These are phyloP conservation scores for Nezara viridula DNA, from an alignment of 2,888 invertebrate genomes.

Conservation along the genomic window DNA sequence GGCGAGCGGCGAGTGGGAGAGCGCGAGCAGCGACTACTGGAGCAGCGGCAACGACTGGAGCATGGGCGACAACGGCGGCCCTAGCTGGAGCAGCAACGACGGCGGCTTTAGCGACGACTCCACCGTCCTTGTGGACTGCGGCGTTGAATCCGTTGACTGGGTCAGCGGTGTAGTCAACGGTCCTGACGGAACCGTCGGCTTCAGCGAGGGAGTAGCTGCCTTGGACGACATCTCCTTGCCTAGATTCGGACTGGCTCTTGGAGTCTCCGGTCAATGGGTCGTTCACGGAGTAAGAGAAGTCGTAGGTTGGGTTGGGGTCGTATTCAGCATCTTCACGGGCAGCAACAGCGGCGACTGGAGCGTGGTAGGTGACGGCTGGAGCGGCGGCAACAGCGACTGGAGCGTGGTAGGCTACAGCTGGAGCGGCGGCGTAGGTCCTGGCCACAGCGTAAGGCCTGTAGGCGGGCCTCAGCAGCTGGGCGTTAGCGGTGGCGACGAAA, in stretches of 20 bases:
- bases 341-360: constrained; percentile 65
- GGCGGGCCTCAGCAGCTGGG: constrained; percentile 3
- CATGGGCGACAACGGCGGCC: not conserved
- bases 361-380: not conserved
- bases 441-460: not conserved
- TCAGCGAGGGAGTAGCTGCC: not conserved
- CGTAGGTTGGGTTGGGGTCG: constrained; percentile 20
- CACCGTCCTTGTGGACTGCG: constrained; percentile 1
- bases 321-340: constrained; percentile 21
- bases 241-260: constrained; percentile 16
- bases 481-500: constrained; percentile 46
- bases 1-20: not conserved
- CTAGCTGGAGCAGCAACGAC: not conserved
- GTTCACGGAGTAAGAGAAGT: not conserved
- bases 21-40: constrained; percentile 36
- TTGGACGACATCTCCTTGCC: constrained; percentile 20
- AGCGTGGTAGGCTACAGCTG: constrained; percentile 64
- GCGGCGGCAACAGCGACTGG: constrained; percentile 61
- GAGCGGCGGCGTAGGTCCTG: constrained; percentile 10
- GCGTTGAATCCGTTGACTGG: too few relatives aligned
- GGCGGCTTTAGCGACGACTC: not conserved
- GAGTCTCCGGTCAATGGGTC: constrained; percentile 21
- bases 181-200: constrained; percentile 29
- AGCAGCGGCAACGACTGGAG: not conserved
- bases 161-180: too few relatives aligned